Evolutionary conservation across 2,888 invertebrate species (phyloP).

Genomic region (Morpho achilles): DNA sequence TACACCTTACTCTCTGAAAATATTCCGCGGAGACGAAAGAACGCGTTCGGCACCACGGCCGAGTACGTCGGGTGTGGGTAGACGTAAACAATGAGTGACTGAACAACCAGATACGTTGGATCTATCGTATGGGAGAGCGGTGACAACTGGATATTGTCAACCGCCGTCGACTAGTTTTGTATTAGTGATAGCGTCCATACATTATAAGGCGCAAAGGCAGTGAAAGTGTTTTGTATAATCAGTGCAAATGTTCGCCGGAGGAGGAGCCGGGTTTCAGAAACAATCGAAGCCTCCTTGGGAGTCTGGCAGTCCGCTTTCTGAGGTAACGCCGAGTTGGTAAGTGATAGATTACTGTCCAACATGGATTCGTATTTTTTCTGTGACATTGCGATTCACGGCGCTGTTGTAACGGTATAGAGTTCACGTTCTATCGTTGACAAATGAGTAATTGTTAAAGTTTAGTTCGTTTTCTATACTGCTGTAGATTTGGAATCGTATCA

Average conservation of each 20-base stretch:
- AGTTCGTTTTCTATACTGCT: too few species aligned
- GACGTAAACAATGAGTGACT: conserved; percentile 35
- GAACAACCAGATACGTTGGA: conserved; percentile 16
- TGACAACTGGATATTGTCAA: conserved; percentile 16
- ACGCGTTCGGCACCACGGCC: conserved; percentile 26
- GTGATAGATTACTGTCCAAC: conserved; percentile 24
- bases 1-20: conserved; percentile 41
- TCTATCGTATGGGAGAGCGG: conserved; percentile 13
- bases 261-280: conserved; percentile 67
- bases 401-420: too few species aligned
- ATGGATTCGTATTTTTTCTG: background rate
- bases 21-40: conserved; percentile 36
- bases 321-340: conserved; percentile 54
- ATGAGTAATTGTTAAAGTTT: too few species aligned
- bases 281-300: conserved; percentile 70
- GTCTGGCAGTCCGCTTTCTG: conserved; percentile 41
- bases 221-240: conserved; percentile 10
- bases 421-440: too few species aligned
- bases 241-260: conserved; percentile 62
- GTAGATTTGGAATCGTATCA: too few species aligned
- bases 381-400: too few species aligned
- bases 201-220: too few species aligned
- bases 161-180: background rate
- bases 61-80: conserved; percentile 7
- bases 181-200: background rate